Evolutionary conservation across 2,888 invertebrate genomes (phyloP).

Genomic region (Stenchaetothrips biformis): DNA sequence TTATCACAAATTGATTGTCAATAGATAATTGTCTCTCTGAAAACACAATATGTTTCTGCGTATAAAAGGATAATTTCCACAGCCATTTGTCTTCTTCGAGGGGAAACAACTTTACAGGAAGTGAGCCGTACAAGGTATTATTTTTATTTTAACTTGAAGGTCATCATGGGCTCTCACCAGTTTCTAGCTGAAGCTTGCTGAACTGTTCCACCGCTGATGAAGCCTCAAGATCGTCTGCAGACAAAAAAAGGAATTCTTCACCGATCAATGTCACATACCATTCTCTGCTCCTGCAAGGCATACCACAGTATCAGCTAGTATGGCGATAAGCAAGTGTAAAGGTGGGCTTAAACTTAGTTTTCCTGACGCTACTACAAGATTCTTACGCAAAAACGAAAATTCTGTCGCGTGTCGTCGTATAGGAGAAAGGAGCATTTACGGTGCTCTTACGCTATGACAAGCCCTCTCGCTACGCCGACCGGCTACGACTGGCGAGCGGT

Average conservation of each 20-base stretch:
- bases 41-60: neutral
- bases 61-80: neutral
- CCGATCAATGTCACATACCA: slow-evolving; percentile 10
- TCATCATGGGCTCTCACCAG: neutral
- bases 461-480: no score
- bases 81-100: neutral
- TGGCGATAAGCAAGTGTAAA: neutral
- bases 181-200: neutral
- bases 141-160: neutral
- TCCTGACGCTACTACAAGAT: no score
- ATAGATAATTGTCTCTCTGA: neutral
- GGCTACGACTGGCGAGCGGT: no score
- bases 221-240: neutral
- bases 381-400: no score
- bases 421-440: no score
- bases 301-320: neutral
- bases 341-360: no score
- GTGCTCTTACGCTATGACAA: no score
- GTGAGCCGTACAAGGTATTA: neutral
- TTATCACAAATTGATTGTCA: neutral
- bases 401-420: no score
- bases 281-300: neutral
- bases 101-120: neutral
- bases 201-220: neutral
- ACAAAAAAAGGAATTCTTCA: slow-evolving; percentile 27